These are phyloP conservation scores for Sinhomidia bicolor DNA, from an alignment of 2,888 invertebrate species.

Conservation along the genomic window DNA sequence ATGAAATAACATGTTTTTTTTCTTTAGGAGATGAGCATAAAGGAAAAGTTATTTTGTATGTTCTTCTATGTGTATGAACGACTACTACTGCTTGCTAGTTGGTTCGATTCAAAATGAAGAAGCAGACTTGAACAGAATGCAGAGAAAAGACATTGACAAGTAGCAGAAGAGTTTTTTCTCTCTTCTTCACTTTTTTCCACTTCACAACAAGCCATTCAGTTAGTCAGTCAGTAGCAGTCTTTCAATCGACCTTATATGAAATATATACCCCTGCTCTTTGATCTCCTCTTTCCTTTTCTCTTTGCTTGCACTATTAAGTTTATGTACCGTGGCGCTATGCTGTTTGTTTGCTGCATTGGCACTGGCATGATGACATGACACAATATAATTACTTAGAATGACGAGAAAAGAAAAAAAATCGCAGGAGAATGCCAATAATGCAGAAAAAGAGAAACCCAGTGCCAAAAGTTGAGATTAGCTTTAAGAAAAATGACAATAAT, in stretches of 20 bases:
- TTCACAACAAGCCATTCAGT: not conserved
- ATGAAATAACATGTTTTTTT: not conserved
- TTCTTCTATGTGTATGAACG: too few species aligned
- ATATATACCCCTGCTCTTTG: not conserved
- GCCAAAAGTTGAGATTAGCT: constrained; percentile 39
- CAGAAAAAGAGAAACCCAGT: constrained; percentile 4
- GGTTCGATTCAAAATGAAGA: not conserved
- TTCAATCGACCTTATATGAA: constrained; percentile 15
- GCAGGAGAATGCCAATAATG: constrained; percentile 37
- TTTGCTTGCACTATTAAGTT: constrained; percentile 1
- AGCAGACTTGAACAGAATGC: not conserved
- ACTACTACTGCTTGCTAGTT: not conserved
- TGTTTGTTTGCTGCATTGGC: constrained; percentile 46
- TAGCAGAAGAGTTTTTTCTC: constrained; percentile 30
- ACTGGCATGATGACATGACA: constrained; percentile 45
- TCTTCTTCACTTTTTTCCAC: not conserved
- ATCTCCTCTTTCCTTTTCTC: not conserved
- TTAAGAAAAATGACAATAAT: constrained; percentile 25
- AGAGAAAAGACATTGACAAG: constrained; percentile 52
- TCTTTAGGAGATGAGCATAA: not conserved
- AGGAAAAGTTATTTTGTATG: not conserved
- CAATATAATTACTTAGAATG: constrained; percentile 40
- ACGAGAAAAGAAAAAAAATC: constrained; percentile 14
- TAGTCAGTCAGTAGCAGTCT: not conserved
- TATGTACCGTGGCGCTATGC: constrained; percentile 34